phyloP scores from a whole-genome alignment of 2,113 vertebrate genomes.

The Agapornis roseicollis region DNA sequence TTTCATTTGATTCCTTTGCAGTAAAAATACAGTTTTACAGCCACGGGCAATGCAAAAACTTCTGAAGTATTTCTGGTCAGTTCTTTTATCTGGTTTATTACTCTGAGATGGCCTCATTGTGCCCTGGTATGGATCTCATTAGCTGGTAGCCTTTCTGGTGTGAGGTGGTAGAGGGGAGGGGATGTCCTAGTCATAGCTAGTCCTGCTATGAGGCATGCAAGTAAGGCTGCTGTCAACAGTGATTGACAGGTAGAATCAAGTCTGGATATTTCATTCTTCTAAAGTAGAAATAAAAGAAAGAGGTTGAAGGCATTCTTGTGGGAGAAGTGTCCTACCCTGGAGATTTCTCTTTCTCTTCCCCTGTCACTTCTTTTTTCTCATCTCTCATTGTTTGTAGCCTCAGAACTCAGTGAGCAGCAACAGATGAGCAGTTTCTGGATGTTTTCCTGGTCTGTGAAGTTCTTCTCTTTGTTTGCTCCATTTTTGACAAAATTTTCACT shows the following conservation, averaged over 20 bases:
- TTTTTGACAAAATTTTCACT: neutral
- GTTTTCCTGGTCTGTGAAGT: neutral
- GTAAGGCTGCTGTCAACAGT: neutral
- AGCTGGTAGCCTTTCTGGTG: neutral
- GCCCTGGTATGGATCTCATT: neutral
- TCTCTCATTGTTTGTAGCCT: neutral
- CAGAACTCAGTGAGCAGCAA: neutral
- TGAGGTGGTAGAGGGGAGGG: neutral
- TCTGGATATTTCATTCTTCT: neutral
- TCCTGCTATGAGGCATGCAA: neutral
- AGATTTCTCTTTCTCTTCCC: neutral
- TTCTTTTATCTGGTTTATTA: neutral
- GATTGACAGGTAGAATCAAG: constrained; percentile 13
- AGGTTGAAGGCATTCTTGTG: neutral
- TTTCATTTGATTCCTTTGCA: neutral
- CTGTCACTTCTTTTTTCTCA: neutral
- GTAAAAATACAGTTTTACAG: neutral
- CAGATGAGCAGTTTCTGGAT: neutral
- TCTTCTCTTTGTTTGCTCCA: neutral
- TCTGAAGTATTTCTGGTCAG: neutral
- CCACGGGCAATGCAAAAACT: neutral
- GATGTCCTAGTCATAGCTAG: too few species aligned
- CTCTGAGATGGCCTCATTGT: neutral
- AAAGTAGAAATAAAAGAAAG: constrained; percentile 18
- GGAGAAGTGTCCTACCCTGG: neutral